phyloP scores from a whole-genome alignment of 2,113 vertebrate genomes.

The Phoxinus phoxinus region DNA sequence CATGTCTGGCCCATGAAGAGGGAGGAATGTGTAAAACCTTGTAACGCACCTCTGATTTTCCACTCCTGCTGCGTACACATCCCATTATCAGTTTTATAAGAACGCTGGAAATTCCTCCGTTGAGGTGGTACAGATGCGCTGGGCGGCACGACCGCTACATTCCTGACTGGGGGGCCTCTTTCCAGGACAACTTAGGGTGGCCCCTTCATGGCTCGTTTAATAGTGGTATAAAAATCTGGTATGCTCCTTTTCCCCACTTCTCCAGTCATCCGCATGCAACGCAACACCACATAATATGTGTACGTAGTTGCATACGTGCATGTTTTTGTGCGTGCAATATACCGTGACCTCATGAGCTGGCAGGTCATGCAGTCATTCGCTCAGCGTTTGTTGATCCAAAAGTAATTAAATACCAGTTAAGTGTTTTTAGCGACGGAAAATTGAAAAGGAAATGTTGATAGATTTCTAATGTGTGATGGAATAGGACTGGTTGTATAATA shows the following conservation, averaged over 20 bases:
- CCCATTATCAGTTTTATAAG: conserved; percentile 83
- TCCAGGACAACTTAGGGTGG: conserved; percentile 44
- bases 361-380: conserved; percentile 22
- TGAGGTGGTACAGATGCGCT: conserved; percentile 54
- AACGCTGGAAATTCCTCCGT: conserved; percentile 75
- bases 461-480: conserved; percentile 39
- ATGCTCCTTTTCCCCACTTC: conserved; percentile 33
- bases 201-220: conserved; percentile 56
- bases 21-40: conserved; percentile 69
- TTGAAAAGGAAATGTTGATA: conserved; percentile 37
- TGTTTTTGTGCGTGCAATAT: conserved; percentile 2
- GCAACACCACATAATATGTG: conserved; percentile 25
- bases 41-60: conserved; percentile 80
- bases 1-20: conserved; percentile 49
- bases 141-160: conserved; percentile 37
- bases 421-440: conserved; percentile 34
- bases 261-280: not conserved
- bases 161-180: conserved; percentile 46
- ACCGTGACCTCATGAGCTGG: conserved; percentile 39
- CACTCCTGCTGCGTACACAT: conserved; percentile 78
- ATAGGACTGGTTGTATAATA: conserved; percentile 25
- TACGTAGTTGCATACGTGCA: conserved; percentile 5
- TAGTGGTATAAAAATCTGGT: conserved; percentile 56
- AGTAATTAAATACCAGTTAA: conserved; percentile 40
- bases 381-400: conserved; percentile 31